Evolutionary conservation across 2,113 vertebrate genomes (phyloP).

Genomic region (Fukomys damarensis): DNA sequence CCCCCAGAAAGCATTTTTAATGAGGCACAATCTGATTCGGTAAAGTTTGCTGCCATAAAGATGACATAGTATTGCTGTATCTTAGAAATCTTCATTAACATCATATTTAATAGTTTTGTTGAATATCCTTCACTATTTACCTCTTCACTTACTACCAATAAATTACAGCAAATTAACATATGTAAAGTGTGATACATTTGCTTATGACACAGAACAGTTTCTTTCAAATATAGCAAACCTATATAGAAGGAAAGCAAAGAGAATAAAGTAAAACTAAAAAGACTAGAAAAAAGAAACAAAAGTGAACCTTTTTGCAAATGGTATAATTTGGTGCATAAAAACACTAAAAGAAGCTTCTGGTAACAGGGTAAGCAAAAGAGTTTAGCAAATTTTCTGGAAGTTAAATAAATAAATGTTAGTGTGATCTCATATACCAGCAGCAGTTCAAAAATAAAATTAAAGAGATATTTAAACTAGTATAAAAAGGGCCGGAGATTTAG

Average conservation of each 20-base stretch:
- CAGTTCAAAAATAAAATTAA: constrained; percentile 36
- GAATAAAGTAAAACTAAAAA: not conserved
- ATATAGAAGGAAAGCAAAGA: not conserved
- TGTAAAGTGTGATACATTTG: not conserved
- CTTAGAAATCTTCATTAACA: not conserved
- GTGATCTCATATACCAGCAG: not conserved
- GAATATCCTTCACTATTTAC: not conserved
- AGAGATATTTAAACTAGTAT: not conserved
- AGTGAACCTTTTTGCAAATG: not conserved
- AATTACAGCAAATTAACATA: not conserved
- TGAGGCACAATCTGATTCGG: not conserved
- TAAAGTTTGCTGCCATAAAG: not conserved
- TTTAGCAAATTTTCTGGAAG: not conserved
- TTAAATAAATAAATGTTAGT: constrained; percentile 30
- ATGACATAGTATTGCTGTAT: not conserved
- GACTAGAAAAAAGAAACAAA: constrained; percentile 16
- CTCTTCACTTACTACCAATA: not conserved
- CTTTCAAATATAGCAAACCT: not conserved
- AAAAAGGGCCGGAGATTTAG: too few species aligned
- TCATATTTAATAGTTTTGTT: not conserved
- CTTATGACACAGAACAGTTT: not conserved
- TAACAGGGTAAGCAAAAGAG: not conserved
- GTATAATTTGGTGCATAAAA: not conserved
- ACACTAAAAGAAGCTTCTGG: not conserved
- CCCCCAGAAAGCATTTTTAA: constrained; percentile 23